Percentiles rank a stretch among this genome's conserved stretches.
phyloP scores from a whole-genome alignment of 1,140 invertebrate species.

The Lepidurus couesii region DNA sequence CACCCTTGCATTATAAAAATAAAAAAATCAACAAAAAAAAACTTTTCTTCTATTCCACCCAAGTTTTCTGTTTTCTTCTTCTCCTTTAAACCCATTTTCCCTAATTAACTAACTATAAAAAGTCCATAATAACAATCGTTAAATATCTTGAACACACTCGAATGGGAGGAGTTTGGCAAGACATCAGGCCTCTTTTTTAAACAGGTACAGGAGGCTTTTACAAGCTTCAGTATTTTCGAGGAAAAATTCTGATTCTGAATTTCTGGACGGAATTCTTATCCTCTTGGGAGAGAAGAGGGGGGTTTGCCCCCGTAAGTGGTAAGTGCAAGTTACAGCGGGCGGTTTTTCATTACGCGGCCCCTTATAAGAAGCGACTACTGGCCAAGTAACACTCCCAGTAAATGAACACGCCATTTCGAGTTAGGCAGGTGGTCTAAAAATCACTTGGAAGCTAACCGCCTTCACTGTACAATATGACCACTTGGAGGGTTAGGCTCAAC shows the following conservation, averaged over 20 bases:
- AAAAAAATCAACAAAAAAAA: background rate
- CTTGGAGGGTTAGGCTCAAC: background rate
- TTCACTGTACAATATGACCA: background rate
- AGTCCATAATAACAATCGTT: conserved; percentile 4
- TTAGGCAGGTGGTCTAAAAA: conserved; percentile 19
- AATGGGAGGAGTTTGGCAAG: background rate
- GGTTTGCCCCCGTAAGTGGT: background rate
- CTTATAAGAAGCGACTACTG: background rate
- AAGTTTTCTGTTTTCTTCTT: background rate
- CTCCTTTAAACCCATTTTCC: background rate
- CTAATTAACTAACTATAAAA: background rate
- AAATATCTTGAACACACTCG: background rate
- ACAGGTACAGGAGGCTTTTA: background rate
- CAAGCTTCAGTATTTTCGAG: background rate
- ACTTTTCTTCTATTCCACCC: background rate
- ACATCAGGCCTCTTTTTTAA: background rate
- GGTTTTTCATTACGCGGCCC: conserved; percentile 12
- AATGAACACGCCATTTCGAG: background rate
- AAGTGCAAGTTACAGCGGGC: conserved; percentile 17
- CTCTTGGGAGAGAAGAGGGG: background rate
- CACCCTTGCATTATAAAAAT: background rate
- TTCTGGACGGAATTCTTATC: too few species aligned
- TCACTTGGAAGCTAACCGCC: background rate
- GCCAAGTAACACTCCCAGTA: conserved; percentile 1
- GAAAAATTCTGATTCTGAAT: background rate